phyloP scores from a whole-genome alignment of 2,113 vertebrate species.

The Cricetomys ansorgei region DNA sequence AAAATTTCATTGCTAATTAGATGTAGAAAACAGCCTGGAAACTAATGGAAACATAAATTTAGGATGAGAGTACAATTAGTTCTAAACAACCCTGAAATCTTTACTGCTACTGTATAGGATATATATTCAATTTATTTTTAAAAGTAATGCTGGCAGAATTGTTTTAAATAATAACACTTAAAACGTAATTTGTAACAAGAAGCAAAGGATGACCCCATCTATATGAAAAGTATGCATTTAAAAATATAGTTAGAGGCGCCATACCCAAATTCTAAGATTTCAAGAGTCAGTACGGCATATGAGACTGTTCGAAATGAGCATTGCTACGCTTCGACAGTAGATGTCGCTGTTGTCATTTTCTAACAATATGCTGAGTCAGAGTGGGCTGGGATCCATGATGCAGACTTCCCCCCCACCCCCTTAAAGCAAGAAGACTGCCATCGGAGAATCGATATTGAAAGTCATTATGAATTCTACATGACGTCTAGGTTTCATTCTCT shows the following conservation, averaged over 20 bases:
- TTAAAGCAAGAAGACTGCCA: background rate
- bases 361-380: background rate
- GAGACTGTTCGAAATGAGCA: background rate
- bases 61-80: constrained; percentile 38
- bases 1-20: constrained; percentile 78
- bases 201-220: background rate
- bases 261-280: background rate
- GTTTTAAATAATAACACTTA: background rate
- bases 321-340: constrained; percentile 70
- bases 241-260: background rate
- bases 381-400: fast-evolving
- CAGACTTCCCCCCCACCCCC: too few relatives aligned
- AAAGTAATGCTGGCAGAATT: background rate
- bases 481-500: constrained; percentile 39
- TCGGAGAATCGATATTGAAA: constrained; percentile 39
- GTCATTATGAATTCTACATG: constrained; percentile 50
- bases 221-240: background rate
- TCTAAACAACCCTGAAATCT: constrained; percentile 47
- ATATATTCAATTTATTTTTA: constrained; percentile 29
- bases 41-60: constrained; percentile 68
- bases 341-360: constrained; percentile 82
- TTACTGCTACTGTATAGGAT: background rate
- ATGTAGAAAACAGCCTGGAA: constrained; percentile 66
- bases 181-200: background rate
- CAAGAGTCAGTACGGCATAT: too few relatives aligned